Evolutionary conservation across 2,113 vertebrate genomes (phyloP).

Genomic region (Aplodontia rufa): DNA sequence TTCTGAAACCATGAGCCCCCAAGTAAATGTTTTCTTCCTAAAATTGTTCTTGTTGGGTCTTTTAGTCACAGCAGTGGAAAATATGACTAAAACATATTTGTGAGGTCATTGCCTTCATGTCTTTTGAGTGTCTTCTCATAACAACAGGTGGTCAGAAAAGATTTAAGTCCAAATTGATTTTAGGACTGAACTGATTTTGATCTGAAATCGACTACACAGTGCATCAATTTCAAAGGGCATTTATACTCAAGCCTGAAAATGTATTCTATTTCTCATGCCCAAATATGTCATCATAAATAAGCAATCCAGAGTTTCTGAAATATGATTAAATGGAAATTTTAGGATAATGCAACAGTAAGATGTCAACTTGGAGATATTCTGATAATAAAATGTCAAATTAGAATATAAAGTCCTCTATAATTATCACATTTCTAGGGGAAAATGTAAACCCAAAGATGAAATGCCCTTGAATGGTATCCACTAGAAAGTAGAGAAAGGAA

Average conservation of each 20-base stretch:
- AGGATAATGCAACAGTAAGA: neutral
- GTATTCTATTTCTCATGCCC: neutral
- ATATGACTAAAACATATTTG: too few relatives aligned
- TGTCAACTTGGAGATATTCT: neutral
- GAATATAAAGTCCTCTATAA: neutral
- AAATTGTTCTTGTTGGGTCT: too few relatives aligned
- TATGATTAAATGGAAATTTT: neutral
- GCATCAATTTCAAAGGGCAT: neutral
- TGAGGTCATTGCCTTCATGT: neutral
- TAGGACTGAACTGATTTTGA: neutral
- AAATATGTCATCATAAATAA: conserved; percentile 15
- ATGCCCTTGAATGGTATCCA: neutral
- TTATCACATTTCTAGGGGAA: neutral
- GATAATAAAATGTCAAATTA: neutral
- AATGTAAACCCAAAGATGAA: neutral
- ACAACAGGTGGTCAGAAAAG: neutral
- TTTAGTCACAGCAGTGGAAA: too few relatives aligned
- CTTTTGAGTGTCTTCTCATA: neutral
- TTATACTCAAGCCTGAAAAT: neutral
- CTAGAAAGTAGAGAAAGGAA: neutral
- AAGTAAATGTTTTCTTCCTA: too few relatives aligned
- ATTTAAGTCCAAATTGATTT: neutral
- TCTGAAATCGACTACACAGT: neutral
- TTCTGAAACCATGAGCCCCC: too few relatives aligned
- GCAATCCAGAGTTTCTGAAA: neutral